Evolutionary conservation across 2,888 invertebrate species (phyloP).

Genomic region (Netelia melanura): DNA sequence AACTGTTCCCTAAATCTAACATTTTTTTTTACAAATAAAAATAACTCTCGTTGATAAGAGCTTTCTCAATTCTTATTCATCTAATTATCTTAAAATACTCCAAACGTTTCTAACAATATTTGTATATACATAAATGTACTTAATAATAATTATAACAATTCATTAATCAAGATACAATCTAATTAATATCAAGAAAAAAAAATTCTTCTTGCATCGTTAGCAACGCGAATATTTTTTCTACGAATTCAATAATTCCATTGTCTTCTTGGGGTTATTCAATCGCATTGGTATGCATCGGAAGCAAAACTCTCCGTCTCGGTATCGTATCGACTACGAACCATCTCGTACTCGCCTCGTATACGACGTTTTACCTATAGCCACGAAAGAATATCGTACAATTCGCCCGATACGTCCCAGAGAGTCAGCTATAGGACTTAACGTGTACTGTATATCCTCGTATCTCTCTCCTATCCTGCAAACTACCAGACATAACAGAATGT

Average conservation of each 20-base stretch:
- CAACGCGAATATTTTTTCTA: background rate
- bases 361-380: background rate
- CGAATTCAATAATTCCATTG: background rate
- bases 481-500: constrained; percentile 33
- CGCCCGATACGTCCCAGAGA: background rate
- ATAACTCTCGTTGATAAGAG: too few species aligned
- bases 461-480: constrained; percentile 24
- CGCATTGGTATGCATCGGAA: constrained; percentile 14
- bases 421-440: background rate
- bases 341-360: background rate
- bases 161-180: background rate
- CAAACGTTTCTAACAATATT: background rate
- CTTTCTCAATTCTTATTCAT: too few species aligned
- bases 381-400: background rate
- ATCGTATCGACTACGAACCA: constrained; percentile 37
- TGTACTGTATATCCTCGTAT: constrained; percentile 21
- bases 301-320: background rate
- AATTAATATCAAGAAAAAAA: background rate
- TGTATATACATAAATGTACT: background rate
- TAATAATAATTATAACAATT: background rate
- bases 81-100: too few species aligned
- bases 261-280: background rate
- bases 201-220: background rate
- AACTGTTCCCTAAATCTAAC: background rate
- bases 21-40: too few species aligned